Percentiles rank a stretch among this genome's conserved stretches.
Evolutionary conservation across 1,140 invertebrate genomes (phyloP).

Genomic region (Drosophila paulistorum): DNA sequence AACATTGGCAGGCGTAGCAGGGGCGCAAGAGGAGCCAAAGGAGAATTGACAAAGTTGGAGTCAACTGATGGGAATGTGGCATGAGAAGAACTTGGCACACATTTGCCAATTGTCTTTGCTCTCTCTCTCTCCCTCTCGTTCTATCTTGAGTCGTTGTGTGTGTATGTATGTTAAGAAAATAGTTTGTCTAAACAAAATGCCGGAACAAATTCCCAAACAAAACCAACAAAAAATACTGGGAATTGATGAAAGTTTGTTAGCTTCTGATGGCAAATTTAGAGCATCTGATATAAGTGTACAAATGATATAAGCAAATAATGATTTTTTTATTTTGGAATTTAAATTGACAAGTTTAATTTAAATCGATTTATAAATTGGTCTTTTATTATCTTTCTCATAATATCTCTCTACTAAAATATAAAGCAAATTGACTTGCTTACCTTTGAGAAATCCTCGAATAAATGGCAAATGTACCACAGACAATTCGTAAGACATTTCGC

Average conservation of each 20-base stretch:
- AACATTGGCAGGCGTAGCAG: slow-evolving; percentile 44
- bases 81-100: slow-evolving; percentile 61
- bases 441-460: slow-evolving; percentile 14
- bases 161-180: slow-evolving; percentile 28
- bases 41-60: slow-evolving; percentile 20
- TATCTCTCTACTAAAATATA: neutral
- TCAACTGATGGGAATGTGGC: slow-evolving; percentile 49
- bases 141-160: neutral
- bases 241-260: slow-evolving; percentile 38
- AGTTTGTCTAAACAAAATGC: slow-evolving; percentile 49
- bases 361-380: neutral
- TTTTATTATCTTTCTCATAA: neutral
- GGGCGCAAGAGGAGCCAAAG: slow-evolving; percentile 14
- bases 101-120: slow-evolving; percentile 60
- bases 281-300: neutral
- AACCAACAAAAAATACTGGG: slow-evolving; percentile 12
- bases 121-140: neutral
- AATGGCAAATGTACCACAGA: slow-evolving; percentile 25
- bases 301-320: neutral
- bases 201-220: slow-evolving; percentile 36
- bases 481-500: slow-evolving; percentile 61
- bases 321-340: neutral
- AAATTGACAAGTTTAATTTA: neutral
- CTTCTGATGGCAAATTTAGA: neutral
- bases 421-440: neutral